phyloP scores from a whole-genome alignment of 2,888 invertebrate genomes.

The Ectemnius cavifrons region DNA sequence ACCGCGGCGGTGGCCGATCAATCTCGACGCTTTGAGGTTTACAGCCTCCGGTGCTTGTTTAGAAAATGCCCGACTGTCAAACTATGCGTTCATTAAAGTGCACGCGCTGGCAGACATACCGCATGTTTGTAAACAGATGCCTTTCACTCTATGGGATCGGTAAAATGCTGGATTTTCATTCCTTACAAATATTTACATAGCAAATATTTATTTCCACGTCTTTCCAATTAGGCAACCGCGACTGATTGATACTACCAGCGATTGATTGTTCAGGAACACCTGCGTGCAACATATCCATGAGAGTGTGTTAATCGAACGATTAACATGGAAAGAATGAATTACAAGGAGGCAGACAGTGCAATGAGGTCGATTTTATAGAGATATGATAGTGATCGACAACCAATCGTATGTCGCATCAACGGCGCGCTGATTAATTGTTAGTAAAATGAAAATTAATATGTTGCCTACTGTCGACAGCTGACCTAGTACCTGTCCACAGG shows the following conservation, averaged over 20 bases:
- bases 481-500: too few species aligned
- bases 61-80: slow-evolving; percentile 1
- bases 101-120: neutral
- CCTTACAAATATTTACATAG: neutral
- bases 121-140: neutral
- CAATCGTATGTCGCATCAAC: neutral
- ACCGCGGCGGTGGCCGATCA: neutral
- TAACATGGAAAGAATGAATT: neutral
- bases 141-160: neutral
- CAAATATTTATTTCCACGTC: neutral
- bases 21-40: slow-evolving; percentile 6
- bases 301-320: neutral
- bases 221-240: neutral
- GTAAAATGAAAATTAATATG: too few species aligned
- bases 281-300: neutral
- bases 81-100: neutral
- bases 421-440: too few species aligned
- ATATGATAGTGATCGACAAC: neutral
- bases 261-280: neutral
- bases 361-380: neutral
- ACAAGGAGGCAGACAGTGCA: neutral
- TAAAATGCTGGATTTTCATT: neutral
- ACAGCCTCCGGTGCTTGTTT: neutral
- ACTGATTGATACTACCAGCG: neutral
- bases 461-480: too few species aligned